A percentile compares a stretch with the other conserved stretches of the same genome.
Evolutionary conservation across 2,888 invertebrate species (phyloP).

Genomic region (Synergus itoensis): DNA sequence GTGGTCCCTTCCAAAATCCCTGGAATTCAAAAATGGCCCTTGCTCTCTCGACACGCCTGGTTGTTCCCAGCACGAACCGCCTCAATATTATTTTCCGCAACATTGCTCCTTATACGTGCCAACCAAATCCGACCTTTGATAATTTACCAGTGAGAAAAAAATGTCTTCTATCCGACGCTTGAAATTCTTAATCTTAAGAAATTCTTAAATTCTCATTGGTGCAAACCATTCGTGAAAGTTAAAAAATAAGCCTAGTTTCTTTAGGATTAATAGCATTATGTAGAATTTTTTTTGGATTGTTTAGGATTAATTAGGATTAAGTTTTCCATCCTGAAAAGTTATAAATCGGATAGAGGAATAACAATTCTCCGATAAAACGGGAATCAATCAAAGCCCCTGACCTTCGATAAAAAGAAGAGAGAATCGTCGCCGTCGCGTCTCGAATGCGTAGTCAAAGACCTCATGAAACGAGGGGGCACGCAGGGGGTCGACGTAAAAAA

Average conservation of each 20-base stretch:
- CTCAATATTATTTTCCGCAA: background rate
- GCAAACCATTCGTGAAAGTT: too few species aligned
- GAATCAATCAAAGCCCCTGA: conserved; percentile 32
- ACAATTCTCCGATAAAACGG: background rate
- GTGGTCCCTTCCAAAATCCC: conserved; percentile 60
- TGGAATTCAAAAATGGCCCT: conserved; percentile 46
- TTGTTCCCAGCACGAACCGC: conserved; percentile 12
- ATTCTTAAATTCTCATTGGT: background rate
- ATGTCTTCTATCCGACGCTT: background rate
- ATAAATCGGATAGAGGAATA: background rate
- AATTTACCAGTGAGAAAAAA: background rate
- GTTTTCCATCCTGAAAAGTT: background rate
- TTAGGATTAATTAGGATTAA: too few species aligned
- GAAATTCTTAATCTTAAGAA: background rate
- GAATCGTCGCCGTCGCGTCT: conserved; percentile 26
- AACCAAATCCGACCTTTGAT: background rate
- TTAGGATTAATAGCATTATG: too few species aligned
- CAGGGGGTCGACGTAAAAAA: conserved; percentile 73
- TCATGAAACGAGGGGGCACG: conserved; percentile 52
- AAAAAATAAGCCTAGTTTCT: too few species aligned
- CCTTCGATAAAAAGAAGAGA: conserved; percentile 8
- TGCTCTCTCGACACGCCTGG: conserved; percentile 24
- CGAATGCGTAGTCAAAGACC: conserved; percentile 42
- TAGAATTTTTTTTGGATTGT: background rate
- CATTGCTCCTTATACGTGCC: background rate